Evolutionary conservation across 2,113 vertebrate genomes (phyloP).

Genomic region (Cinclus mexicanus): DNA sequence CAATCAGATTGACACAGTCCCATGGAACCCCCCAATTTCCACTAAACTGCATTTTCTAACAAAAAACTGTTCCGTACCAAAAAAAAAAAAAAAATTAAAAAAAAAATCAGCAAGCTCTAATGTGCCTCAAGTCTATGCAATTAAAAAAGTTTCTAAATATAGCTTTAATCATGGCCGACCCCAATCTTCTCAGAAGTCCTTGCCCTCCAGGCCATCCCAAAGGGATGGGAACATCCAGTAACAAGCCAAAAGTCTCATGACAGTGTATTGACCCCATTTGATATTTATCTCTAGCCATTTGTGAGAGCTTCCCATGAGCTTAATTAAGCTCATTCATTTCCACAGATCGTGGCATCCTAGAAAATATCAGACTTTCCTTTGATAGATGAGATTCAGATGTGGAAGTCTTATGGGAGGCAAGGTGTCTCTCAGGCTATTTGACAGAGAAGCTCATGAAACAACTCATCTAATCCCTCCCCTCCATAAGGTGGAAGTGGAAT

Average conservation of each 20-base stretch:
- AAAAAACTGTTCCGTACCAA: constrained; percentile 10
- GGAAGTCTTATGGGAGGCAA: constrained; percentile 47
- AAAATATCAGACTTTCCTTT: constrained; percentile 58
- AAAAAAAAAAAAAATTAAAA: background rate
- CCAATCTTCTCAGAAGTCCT: constrained; percentile 64
- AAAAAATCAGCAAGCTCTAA: constrained; percentile 28
- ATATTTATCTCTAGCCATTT: constrained; percentile 65
- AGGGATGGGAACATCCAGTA: constrained; percentile 61
- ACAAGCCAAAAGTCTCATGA: constrained; percentile 71
- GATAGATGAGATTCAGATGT: constrained; percentile 61
- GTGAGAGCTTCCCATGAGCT: constrained; percentile 61
- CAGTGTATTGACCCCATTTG: constrained; percentile 68
- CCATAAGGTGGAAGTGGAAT: background rate
- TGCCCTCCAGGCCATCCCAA: constrained; percentile 66
- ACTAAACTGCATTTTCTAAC: constrained; percentile 34
- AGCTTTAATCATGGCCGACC: constrained; percentile 66
- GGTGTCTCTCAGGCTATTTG: constrained; percentile 56
- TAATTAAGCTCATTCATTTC: constrained; percentile 66
- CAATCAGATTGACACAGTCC: constrained; percentile 7
- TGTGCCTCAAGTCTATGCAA: constrained; percentile 66
- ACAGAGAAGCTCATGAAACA: constrained; percentile 22
- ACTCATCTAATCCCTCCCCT: background rate
- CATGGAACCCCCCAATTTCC: constrained; percentile 31
- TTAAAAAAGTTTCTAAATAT: constrained; percentile 71
- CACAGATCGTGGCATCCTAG: constrained; percentile 51